A percentile compares a stretch with the other conserved stretches of the same genome.
Conservation (phyloP, 2,888 invertebrate species). For the Athalia rosae region DNA sequence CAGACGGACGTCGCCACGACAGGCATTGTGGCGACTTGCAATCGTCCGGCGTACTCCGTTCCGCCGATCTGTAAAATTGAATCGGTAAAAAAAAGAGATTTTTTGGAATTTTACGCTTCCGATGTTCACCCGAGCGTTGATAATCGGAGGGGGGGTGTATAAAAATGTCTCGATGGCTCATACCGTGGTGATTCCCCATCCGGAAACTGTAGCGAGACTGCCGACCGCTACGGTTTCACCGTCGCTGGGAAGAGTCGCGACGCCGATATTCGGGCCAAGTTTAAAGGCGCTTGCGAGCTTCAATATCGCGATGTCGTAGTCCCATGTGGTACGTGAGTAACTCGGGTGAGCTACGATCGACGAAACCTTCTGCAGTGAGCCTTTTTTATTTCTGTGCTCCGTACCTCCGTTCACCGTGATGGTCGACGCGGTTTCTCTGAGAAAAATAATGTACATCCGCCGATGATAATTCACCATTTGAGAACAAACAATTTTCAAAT, state of each 20-base stretch:
- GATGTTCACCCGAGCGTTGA: no score
- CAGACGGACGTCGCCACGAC: slow-evolving; percentile 71
- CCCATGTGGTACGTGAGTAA: slow-evolving; percentile 27
- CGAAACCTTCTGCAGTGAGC: slow-evolving; percentile 13
- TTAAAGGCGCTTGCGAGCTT: background rate
- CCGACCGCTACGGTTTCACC: slow-evolving; percentile 29
- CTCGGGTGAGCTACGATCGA: slow-evolving; percentile 24
- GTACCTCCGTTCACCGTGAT: slow-evolving; percentile 33
- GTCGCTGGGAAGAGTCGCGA: background rate
- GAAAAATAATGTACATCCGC: background rate
- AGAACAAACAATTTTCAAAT: no score
- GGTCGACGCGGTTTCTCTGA: slow-evolving; percentile 13
- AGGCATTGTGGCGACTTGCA: slow-evolving; percentile 49
- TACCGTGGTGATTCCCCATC: slow-evolving; percentile 40
- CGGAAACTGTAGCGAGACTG: slow-evolving; percentile 12
- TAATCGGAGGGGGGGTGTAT: no score
- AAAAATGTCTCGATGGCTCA: background rate
- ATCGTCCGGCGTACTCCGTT: slow-evolving; percentile 1
- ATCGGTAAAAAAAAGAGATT: background rate
- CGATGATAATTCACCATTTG: no score
- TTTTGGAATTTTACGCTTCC: no score
- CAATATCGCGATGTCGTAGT: slow-evolving; percentile 41
- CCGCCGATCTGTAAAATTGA: slow-evolving; percentile 19
- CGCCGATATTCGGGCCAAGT: background rate
- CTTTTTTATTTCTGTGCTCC: background rate